These are phyloP conservation scores for Blastobasis adustella DNA, from an alignment of 2,888 invertebrate species.

Conservation along the genomic window DNA sequence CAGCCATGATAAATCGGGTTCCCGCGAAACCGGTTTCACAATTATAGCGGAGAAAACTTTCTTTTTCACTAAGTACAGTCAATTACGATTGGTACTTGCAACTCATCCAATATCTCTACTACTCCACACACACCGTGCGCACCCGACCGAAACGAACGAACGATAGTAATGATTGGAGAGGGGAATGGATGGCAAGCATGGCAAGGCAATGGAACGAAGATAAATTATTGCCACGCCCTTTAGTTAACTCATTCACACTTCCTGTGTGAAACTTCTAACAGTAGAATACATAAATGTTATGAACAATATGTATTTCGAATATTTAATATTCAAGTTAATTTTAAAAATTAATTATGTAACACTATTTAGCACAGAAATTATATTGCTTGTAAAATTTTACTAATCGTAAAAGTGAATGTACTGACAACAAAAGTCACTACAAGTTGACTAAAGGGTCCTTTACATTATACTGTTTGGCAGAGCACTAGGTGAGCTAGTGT, in stretches of 20 bases:
- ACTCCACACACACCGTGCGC: conserved; percentile 18
- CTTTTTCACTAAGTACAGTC: conserved; percentile 26
- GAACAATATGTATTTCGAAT: too few species aligned
- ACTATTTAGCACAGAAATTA: too few species aligned
- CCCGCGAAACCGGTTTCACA: conserved; percentile 35
- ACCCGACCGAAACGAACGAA: conserved; percentile 14
- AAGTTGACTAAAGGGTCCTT: too few species aligned
- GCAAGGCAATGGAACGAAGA: conserved; percentile 2
- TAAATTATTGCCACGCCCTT: conserved; percentile 17
- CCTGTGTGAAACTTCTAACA: too few species aligned
- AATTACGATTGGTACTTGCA: conserved; percentile 23
- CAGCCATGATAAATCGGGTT: conserved; percentile 49
- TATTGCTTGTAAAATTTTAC: too few species aligned
- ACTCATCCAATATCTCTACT: conserved; percentile 18
- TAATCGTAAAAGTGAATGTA: too few species aligned
- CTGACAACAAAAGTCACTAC: too few species aligned
- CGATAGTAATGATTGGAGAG: conserved; percentile 19
- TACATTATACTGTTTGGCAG: too few species aligned
- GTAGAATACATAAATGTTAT: too few species aligned
- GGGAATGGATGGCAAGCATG: conserved; percentile 3
- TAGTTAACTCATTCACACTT: conserved; percentile 1
- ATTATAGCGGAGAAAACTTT: conserved; percentile 26
- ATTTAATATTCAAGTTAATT: too few species aligned
- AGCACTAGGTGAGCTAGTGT: too few species aligned
- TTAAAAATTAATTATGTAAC: too few species aligned